Base-by-base conservation (phyloP, 2,113 vertebrate genomes). In the Neolamprologus devosi region DNA sequence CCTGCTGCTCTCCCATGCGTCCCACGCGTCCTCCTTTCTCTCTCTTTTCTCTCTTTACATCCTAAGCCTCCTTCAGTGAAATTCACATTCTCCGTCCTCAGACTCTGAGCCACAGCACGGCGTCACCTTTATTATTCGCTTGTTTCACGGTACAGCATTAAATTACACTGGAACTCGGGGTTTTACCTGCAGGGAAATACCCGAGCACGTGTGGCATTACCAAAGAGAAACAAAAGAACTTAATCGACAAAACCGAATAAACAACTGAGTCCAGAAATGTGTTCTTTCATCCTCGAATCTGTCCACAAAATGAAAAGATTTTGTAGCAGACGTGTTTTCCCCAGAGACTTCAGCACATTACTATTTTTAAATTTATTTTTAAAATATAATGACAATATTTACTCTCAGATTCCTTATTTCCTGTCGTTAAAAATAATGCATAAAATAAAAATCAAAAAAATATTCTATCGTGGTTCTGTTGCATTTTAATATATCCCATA, bases 51-150 rank as follows among this genome's bases (percentile, higher is more conserved):
- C n/a, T 82, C 37, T 75, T 73, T 58, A 57, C 68, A 80, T 84
- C 83, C 55, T 89, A 79, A 79, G 60, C 17, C 35, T 54, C 86
- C 53, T 49, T 78, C 49, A 60, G 60, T 79, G 55, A 82, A 80
- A 68, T 7, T 83, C 40, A 35, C 45, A 80, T 81, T 82, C 79
- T 73, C 68, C 65, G 23, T 87, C 81, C 78, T 78, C 85, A 87
- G 89, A 92, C 81, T 84, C n/a, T 9, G 84, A 82, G 51, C 75
- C 80, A 4, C 88, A 78, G 81, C 90, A 2, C 89, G 85, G 92
- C 88, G 90, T 91, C 92, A 82, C 84, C 89, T 91, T 89, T 84
- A 90, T 92, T 86, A 88, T 33, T 60, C 73, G 88, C 84, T 51
- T 63, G 51, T 90, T 91, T 91, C 91, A 88, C 90, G 87, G 83